These are phyloP conservation scores for Centruroides sculpturatus DNA, from an alignment of 1,140 invertebrate species.

Conservation along the genomic window DNA sequence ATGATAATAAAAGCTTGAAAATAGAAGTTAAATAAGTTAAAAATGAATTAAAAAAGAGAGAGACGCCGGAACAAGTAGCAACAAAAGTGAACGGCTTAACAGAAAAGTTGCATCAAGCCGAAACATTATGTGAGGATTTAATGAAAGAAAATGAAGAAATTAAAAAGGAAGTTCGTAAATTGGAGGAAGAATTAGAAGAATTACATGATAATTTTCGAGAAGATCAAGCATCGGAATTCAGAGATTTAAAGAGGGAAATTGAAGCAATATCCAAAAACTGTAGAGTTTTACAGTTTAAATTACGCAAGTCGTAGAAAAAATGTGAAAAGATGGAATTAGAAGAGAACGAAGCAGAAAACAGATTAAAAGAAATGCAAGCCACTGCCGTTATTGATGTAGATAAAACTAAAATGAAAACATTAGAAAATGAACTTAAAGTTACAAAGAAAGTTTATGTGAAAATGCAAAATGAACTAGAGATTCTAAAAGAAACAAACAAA, in stretches of 20 bases:
- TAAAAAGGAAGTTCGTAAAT: conserved; percentile 78
- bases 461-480: conserved; percentile 55
- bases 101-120: conserved; percentile 56
- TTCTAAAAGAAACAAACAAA: conserved; percentile 45
- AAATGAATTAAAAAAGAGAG: conserved; percentile 47
- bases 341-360: conserved; percentile 29
- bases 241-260: conserved; percentile 79
- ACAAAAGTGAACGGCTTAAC: conserved; percentile 47
- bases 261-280: conserved; percentile 97
- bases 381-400: conserved; percentile 18
- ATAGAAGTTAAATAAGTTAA: conserved; percentile 54
- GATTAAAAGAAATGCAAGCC: conserved; percentile 17
- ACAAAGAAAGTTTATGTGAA: conserved; percentile 51
- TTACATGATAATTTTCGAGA: conserved; percentile 54
- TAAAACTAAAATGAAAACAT: conserved; percentile 29
- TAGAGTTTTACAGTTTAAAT: conserved; percentile 92
- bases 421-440: conserved; percentile 71
- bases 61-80: conserved; percentile 98
- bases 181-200: conserved; percentile 46
- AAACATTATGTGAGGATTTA: conserved; percentile 76
- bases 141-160: conserved; percentile 94
- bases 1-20: conserved; percentile 62
- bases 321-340: conserved; percentile 78
- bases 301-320: conserved; percentile 86
- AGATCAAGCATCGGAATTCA: conserved; percentile 93